Conservation (phyloP, 2,888 invertebrate genomes). For the Drosophila ezoana region DNA sequence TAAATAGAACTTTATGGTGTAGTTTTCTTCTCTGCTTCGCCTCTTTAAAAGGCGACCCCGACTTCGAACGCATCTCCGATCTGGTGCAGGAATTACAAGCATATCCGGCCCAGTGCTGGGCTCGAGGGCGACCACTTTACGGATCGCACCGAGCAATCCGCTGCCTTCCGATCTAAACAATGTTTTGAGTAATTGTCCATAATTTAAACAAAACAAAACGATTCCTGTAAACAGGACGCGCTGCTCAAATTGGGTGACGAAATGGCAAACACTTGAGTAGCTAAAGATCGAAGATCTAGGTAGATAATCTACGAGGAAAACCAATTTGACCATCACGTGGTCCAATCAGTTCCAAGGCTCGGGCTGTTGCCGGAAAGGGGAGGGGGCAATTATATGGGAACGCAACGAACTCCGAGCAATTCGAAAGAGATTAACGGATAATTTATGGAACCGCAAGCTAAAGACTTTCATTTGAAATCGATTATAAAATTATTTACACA, state of each 20-base stretch:
- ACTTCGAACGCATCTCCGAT: constrained; percentile 27
- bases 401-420: constrained; percentile 30
- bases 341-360: neutral
- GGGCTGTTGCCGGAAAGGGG: constrained; percentile 19
- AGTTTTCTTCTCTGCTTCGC: constrained; percentile 15
- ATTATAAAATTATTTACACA: constrained; percentile 52
- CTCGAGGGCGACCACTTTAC: constrained; percentile 50
- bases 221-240: constrained; percentile 73
- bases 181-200: constrained; percentile 53
- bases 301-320: neutral
- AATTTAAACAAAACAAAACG: constrained; percentile 10
- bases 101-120: constrained; percentile 63
- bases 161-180: constrained; percentile 31
- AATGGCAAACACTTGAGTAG: constrained; percentile 3
- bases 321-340: constrained; percentile 14
- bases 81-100: constrained; percentile 64
- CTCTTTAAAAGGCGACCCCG: constrained; percentile 60
- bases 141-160: constrained; percentile 7
- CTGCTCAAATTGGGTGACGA: constrained; percentile 57
- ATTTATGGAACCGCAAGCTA: constrained; percentile 50
- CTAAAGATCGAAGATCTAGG: neutral
- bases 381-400: too few species aligned
- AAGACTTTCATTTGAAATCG: constrained; percentile 54
- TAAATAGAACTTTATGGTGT: constrained; percentile 79
- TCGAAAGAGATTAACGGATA: constrained; percentile 53